Conservation (phyloP, 1,140 invertebrate genomes). For the Notospermus geniculatus region DNA sequence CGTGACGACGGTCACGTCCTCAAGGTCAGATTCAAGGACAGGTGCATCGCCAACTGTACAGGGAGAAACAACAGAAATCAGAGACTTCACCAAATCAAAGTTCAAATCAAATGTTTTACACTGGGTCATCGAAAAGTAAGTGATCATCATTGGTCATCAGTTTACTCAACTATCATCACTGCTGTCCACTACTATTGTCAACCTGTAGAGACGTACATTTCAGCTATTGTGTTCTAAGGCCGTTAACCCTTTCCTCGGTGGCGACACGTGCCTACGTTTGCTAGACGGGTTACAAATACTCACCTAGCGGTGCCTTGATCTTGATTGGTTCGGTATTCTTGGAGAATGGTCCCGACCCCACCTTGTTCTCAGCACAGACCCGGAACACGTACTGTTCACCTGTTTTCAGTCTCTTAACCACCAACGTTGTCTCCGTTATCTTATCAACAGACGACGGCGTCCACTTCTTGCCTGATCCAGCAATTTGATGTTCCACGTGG, state of each 20-base stretch:
- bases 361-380: conserved; percentile 93
- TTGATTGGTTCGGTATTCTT: conserved; percentile 72
- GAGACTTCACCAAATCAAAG: not conserved
- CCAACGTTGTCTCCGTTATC: conserved; percentile 42
- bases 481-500: conserved; percentile 65
- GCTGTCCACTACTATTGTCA: too few species aligned
- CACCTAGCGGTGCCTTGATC: conserved; percentile 16
- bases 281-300: not conserved
- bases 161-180: too few species aligned
- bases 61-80: too few species aligned
- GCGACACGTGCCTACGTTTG: not conserved
- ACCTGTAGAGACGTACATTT: not conserved
- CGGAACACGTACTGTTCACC: conserved; percentile 92
- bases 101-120: not conserved
- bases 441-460: conserved; percentile 32
- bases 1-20: conserved; percentile 34
- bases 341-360: conserved; percentile 92
- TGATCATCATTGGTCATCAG: too few species aligned
- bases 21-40: conserved; percentile 36
- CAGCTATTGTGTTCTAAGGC: not conserved
- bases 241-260: not conserved
- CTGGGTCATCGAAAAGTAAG: not conserved
- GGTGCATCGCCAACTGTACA: conserved; percentile 48
- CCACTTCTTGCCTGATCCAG: conserved; percentile 36
- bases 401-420: conserved; percentile 84